Base-by-base conservation (phyloP, 2,113 vertebrate species). In the Myxocyprinus asiaticus region DNA sequence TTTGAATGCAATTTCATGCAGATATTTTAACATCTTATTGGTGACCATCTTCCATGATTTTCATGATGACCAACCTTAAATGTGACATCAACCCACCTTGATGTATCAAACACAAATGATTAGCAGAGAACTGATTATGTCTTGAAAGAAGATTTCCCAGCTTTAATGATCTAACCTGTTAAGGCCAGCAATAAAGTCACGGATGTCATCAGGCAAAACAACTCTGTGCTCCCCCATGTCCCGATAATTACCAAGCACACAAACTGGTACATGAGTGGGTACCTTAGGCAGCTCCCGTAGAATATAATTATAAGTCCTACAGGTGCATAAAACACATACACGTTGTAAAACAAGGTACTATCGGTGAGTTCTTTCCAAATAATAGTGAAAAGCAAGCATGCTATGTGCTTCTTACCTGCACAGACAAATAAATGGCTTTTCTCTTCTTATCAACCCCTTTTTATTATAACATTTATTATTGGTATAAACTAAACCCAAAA, bases 151-250 rank as follows among this genome's bases (percentile, higher is more conserved):
- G 22, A 33, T 33, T 33, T 33, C 22, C 22, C 22, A 33, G 22
- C 22, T 33, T 33, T 33, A 33, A 33, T 33, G 10, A 22, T 47
- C 50, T 0, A 87, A 98, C 98, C 98, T 95, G 94, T 98, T 94
- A 0, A 98, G 92, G 72, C 90, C 92, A 67, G 94, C 91, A 0
- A 99, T 96, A 84, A 97, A 93, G 68, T 96, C 94, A 7, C 95
- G 92, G 78, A 98, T 96, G 0, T 98, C 97, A 0, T 96, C 91
- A 0, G 98, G 97, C 56, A 98, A 93, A 77, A 99, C 93, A 83
- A 98, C 96, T 0, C 98, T 93, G 82, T 99, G 98, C 84, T 98
- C 96, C 0, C 97, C 98, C 98, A 99, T 98, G 90, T 99, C 98
- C 0, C 98, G 92, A 89, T 97, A 94, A 88, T 99, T 99, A 11